Evolutionary conservation across 2,888 invertebrate genomes (phyloP).

Genomic region (Acanthosepion pharaonis): DNA sequence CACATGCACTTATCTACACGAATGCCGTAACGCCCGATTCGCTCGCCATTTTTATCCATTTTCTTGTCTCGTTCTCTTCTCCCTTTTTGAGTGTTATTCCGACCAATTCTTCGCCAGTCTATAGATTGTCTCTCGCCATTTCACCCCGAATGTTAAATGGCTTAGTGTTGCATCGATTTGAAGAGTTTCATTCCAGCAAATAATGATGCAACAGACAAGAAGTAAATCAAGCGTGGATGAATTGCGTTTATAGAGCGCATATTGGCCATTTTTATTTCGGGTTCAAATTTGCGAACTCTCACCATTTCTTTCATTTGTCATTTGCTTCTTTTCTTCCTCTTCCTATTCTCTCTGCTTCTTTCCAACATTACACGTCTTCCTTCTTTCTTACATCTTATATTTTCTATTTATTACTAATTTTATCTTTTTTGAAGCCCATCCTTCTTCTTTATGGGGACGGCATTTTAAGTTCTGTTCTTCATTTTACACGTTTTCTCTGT

Average conservation of each 20-base stretch:
- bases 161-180: constrained; percentile 14
- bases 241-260: constrained; percentile 33
- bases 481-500: too few species aligned
- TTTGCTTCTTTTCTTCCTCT: neutral
- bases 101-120: neutral
- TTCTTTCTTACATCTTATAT: neutral
- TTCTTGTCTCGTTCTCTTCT: neutral
- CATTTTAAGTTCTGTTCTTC: too few species aligned
- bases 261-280: neutral
- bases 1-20: neutral
- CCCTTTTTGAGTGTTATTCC: neutral
- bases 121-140: constrained; percentile 5
- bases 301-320: neutral
- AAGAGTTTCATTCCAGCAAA: constrained; percentile 21
- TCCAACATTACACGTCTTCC: neutral
- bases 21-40: neutral
- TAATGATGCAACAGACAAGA: constrained; percentile 33
- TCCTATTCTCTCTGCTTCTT: neutral
- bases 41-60: neutral
- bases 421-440: neutral
- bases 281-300: too few species aligned
- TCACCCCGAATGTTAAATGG: constrained; percentile 12
- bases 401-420: neutral
- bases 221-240: constrained; percentile 21
- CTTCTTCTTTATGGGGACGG: too few species aligned